These are phyloP conservation scores for Malacoraja senta DNA, from an alignment of 2,797 vertebrate species.

Conservation along the genomic window DNA sequence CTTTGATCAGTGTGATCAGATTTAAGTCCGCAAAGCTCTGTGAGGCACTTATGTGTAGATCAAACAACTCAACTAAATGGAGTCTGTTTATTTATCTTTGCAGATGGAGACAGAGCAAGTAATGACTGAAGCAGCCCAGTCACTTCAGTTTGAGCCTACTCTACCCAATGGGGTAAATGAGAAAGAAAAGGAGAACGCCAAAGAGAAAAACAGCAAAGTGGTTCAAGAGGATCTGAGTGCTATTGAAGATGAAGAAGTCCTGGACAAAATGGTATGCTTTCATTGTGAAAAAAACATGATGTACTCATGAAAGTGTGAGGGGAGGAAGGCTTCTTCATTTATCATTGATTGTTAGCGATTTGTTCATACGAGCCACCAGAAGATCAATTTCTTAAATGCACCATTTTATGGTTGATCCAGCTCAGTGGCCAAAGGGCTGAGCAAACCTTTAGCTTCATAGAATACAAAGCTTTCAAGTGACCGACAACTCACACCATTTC, in stretches of 20 bases:
- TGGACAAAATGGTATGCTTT: constrained; percentile 86
- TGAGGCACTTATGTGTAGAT: not conserved
- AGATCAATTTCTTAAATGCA: not conserved
- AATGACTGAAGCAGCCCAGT: constrained; percentile 52
- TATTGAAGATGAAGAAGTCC: constrained; percentile 82
- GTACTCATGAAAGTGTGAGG: no score
- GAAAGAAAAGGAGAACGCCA: constrained; percentile 49
- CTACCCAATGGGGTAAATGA: constrained; percentile 65
- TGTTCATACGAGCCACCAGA: not conserved
- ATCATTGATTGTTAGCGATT: not conserved
- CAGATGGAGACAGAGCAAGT: constrained; percentile 72
- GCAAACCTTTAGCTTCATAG: not conserved
- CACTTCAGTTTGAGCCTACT: constrained; percentile 50
- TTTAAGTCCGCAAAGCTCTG: not conserved
- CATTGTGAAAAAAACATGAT: not conserved
- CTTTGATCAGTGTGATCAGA: not conserved
- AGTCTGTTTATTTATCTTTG: not conserved
- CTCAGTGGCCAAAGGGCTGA: not conserved
- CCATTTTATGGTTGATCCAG: no score
- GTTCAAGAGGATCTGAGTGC: constrained; percentile 68
- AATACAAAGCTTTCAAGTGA: not conserved
- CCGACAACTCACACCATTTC: not conserved
- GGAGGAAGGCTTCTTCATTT: not conserved
- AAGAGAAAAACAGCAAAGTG: constrained; percentile 57
- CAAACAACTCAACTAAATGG: not conserved